phyloP scores from a whole-genome alignment of 2,888 invertebrate species.

The Trimorus sp. region DNA sequence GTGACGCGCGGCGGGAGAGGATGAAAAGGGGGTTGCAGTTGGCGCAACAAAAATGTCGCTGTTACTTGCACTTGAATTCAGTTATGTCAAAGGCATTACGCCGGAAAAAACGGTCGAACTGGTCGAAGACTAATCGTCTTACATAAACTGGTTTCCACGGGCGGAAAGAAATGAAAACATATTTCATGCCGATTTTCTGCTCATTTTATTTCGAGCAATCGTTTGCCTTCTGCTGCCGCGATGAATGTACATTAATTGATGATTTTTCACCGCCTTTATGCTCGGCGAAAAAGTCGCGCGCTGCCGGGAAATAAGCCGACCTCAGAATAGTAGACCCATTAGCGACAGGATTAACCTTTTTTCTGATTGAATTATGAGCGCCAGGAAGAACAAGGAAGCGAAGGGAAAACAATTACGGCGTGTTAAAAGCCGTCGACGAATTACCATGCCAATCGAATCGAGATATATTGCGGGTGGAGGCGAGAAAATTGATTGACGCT shows the following conservation, averaged over 20 bases:
- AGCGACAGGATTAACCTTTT: conserved; percentile 28
- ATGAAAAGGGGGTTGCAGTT: neutral
- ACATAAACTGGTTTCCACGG: conserved; percentile 57
- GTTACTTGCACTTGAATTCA: conserved; percentile 55
- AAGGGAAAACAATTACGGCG: conserved; percentile 13
- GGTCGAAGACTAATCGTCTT: conserved; percentile 60
- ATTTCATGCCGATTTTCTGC: conserved; percentile 62
- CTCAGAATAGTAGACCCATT: conserved; percentile 37
- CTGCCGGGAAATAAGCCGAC: conserved; percentile 2
- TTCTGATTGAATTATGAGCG: conserved; percentile 31
- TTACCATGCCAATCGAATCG: conserved; percentile 16
- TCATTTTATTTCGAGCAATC: conserved; percentile 58
- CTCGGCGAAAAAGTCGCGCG: conserved; percentile 16
- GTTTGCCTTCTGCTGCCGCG: conserved; percentile 35
- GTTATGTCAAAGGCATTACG: conserved; percentile 51
- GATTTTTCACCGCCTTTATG: conserved; percentile 44
- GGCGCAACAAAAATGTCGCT: conserved; percentile 30
- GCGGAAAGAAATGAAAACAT: conserved; percentile 58
- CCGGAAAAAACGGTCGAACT: conserved; percentile 49
- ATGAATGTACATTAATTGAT: conserved; percentile 57
- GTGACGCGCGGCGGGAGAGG: neutral
- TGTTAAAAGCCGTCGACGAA: neutral
- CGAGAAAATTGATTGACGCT: neutral
- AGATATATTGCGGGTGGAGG: neutral
- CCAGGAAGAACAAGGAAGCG: neutral